phyloP scores from a whole-genome alignment of 2,888 invertebrate genomes.

The Thysanoteuthis rhombus region DNA sequence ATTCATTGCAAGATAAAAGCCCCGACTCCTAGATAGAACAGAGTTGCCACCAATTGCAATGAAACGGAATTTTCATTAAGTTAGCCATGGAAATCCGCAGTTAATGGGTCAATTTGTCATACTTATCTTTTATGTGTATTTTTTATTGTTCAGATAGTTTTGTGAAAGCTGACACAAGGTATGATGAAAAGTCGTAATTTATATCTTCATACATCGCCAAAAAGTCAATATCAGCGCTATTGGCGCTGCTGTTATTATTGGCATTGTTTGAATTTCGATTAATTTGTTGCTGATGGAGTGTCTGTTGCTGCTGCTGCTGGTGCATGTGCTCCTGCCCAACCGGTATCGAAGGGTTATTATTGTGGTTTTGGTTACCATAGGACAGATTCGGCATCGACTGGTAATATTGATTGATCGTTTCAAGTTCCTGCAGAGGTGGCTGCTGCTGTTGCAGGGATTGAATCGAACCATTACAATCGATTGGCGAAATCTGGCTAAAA shows the following conservation, averaged over 20 bases:
- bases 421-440: background rate
- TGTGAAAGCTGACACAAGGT: background rate
- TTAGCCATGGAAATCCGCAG: no score
- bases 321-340: background rate
- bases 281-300: background rate
- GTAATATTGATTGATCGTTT: slow-evolving; percentile 2
- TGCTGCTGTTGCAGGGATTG: background rate
- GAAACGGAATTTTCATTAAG: no score
- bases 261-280: background rate
- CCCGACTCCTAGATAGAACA: no score
- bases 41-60: no score
- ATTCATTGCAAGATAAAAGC: no score
- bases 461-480: background rate
- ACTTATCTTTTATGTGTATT: background rate
- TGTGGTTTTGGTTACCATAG: background rate
- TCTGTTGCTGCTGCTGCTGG: background rate
- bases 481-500: background rate
- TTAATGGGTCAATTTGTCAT: no score
- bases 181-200: background rate
- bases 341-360: background rate
- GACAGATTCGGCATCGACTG: background rate
- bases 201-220: background rate
- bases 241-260: background rate
- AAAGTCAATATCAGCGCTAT: background rate
- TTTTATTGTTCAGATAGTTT: background rate